Conservation (phyloP, 2,888 invertebrate species). For the Gastracanthus pulcherrimus region DNA sequence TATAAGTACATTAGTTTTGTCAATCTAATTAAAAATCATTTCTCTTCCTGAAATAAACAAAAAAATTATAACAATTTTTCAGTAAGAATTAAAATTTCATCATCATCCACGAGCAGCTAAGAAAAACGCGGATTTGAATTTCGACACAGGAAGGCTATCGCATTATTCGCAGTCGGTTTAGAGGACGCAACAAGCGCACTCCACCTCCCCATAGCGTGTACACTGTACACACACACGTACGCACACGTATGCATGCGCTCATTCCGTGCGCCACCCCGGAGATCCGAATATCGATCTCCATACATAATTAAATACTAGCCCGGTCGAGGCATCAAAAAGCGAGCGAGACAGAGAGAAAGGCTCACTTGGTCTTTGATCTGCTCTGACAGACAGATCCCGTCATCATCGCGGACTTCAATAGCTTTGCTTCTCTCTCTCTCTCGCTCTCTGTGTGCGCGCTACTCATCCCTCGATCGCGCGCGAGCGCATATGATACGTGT, state of each 20-base stretch:
- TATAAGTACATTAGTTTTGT: too few relatives aligned
- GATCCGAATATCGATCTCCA: slow-evolving; percentile 76
- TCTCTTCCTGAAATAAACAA: too few relatives aligned
- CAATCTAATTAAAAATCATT: too few relatives aligned
- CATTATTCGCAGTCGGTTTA: too few relatives aligned
- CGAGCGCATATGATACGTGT: neutral
- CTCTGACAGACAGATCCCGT: slow-evolving; percentile 75
- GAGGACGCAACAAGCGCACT: too few relatives aligned
- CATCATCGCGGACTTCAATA: slow-evolving; percentile 73
- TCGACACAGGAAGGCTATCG: too few relatives aligned
- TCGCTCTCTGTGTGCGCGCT: neutral
- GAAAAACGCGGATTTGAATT: too few relatives aligned
- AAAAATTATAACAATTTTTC: too few relatives aligned
- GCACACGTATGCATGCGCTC: neutral
- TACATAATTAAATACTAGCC: slow-evolving; percentile 77
- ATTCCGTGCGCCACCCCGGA: slow-evolving; percentile 65
- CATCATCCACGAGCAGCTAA: too few relatives aligned
- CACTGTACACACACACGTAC: too few relatives aligned
- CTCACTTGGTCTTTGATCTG: slow-evolving; percentile 63
- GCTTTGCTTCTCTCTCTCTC: slow-evolving; percentile 18
- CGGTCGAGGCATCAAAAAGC: slow-evolving; percentile 73
- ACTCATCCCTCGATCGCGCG: neutral
- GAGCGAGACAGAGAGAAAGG: neutral
- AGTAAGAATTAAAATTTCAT: too few relatives aligned
- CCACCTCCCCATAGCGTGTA: neutral